Conservation (phyloP, 2,113 vertebrate species). For the Cinclus mexicanus region DNA sequence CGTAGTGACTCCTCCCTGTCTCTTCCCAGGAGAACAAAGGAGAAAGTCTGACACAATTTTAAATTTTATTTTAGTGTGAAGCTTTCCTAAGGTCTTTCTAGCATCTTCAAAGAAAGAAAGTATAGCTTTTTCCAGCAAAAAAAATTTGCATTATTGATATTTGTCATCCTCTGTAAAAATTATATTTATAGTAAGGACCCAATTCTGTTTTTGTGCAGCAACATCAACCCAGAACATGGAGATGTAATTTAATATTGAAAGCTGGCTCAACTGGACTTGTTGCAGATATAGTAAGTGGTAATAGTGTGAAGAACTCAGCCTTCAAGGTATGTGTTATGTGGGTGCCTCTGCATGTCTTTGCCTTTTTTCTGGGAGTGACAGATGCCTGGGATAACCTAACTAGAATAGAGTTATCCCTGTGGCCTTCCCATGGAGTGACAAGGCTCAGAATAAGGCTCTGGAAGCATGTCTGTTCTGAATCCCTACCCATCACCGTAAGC, state of each 20-base stretch:
- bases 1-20: not conserved
- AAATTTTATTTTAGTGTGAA: not conserved
- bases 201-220: not conserved
- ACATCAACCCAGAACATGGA: not conserved
- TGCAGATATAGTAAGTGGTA: not conserved
- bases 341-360: not conserved
- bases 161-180: not conserved
- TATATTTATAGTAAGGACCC: not conserved
- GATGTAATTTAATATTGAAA: not conserved
- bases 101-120: not conserved
- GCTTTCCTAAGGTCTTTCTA: not conserved
- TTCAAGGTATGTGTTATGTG: rapidly evolving
- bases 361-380: not conserved
- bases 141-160: not conserved
- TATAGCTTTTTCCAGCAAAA: not conserved
- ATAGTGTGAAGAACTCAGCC: not conserved
- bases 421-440: not conserved
- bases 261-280: not conserved
- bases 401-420: not conserved
- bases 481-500: rapidly evolving
- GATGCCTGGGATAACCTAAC: not conserved
- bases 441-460: not conserved
- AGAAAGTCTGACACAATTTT: not conserved
- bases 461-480: rapidly evolving
- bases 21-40: not conserved